A percentile compares a stretch with the other conserved stretches of the same genome.
These are phyloP conservation scores for Smutsia gigantea DNA, from an alignment of 2,797 vertebrate genomes.

Conservation along the genomic window DNA sequence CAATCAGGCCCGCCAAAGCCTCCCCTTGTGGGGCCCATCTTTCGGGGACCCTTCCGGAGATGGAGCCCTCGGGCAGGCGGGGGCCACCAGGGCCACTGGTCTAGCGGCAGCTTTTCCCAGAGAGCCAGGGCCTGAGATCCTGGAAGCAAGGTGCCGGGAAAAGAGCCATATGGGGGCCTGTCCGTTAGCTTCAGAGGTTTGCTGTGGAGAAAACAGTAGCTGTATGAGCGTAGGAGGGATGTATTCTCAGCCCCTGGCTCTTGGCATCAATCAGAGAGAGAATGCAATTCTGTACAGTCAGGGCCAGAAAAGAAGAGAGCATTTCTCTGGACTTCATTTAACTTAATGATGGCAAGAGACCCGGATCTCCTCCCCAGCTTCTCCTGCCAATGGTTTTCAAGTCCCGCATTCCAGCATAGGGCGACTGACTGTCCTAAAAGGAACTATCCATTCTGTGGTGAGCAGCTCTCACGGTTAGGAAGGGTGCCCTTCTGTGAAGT, in stretches of 20 bases:
- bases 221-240: accelerated
- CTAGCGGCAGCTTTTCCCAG: background rate
- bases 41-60: conserved; percentile 49
- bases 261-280: background rate
- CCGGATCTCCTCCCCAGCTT: accelerated
- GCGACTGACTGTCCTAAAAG: background rate
- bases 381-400: background rate
- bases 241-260: background rate
- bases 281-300: background rate
- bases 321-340: background rate
- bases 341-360: background rate
- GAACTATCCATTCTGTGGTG: accelerated
- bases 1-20: conserved; percentile 76
- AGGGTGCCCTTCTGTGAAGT: background rate
- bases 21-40: conserved; percentile 55
- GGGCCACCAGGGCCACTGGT: background rate
- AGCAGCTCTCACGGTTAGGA: background rate
- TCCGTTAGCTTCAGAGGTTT: background rate
- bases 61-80: background rate
- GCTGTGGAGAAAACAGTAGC: background rate
- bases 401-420: accelerated
- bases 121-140: background rate
- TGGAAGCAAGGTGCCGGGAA: background rate
- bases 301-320: background rate
- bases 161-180: background rate